Base-by-base conservation (phyloP, 2,797 vertebrate species). In the Thalassophryne amazonica region DNA sequence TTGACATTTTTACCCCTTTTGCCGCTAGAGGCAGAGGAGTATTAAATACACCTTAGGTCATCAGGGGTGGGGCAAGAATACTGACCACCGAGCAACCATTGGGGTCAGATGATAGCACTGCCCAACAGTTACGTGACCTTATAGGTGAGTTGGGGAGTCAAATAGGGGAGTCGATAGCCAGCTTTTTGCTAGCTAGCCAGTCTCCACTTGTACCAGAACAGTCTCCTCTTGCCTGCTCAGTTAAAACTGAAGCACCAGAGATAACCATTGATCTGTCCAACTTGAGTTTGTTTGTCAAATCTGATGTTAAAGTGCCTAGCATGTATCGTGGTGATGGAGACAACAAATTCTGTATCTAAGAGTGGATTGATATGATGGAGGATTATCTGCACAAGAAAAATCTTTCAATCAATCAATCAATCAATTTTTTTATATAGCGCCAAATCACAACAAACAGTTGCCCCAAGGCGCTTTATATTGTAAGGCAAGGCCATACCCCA, bases 401-500 rank as follows among this genome's bases (percentile, higher is more conserved):
- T 11, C 22, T 39, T 11, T 20, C 48, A 12, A 2, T 9, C 0
- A 3, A 7, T 17, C n/a, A n/a, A n/a, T n/a, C n/a, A n/a, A n/a
- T n/a, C n/a, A n/a, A n/a, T n/a, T n/a, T n/a, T n/a, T n/a, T n/a
- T n/a, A n/a, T n/a, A n/a, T n/a, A n/a, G n/a, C n/a, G n/a, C n/a
- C n/a, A n/a, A n/a, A n/a, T n/a, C n/a, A n/a, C n/a, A n/a, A n/a
- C n/a, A n/a, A n/a, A n/a, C n/a, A n/a, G n/a, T n/a, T n/a, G n/a
- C n/a, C n/a, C n/a, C n/a, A n/a, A n/a, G n/a, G 30, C 16, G 9
- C 42, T 25, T 4, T 4, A 1, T 25, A 30, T 32, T 16, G 8
- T 32, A 4, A n/a, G 31, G 1, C 9, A 71, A 7, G 56, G 29
- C 7, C 60, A 48, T 15, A 50, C 60, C 3, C 3, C n/a, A n/a